phyloP scores from a whole-genome alignment of 23 tunicate genomes.

The Halocynthia roretzi region DNA sequence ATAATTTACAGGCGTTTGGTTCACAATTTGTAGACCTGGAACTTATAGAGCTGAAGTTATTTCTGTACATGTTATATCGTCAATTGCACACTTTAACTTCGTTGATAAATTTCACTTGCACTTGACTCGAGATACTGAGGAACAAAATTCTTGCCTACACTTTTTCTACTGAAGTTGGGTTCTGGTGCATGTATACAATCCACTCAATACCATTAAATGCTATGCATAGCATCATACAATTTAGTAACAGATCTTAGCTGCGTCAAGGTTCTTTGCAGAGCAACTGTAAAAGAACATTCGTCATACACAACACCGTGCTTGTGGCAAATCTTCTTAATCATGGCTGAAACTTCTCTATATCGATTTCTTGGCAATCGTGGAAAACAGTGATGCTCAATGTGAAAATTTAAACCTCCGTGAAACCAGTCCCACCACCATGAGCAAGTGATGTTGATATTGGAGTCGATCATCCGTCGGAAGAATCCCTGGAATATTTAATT shows the following conservation, averaged over 20 bases:
- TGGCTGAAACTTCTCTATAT: slow-evolving; percentile 49
- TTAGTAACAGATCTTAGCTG: slow-evolving; percentile 38
- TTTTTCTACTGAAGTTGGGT: too few species aligned
- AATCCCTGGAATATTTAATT: slow-evolving; percentile 38
- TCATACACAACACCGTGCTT: slow-evolving; percentile 59
- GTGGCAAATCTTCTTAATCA: slow-evolving; percentile 54
- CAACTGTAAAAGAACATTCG: slow-evolving; percentile 42
- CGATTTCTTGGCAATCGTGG: slow-evolving; percentile 81
- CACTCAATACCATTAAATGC: too few species aligned
- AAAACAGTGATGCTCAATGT: slow-evolving; percentile 86
- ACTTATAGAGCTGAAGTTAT: too few species aligned
- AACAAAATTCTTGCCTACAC: too few species aligned
- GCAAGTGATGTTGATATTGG: slow-evolving; percentile 67
- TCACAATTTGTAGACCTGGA: too few species aligned
- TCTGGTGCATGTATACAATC: too few species aligned
- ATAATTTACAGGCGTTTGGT: too few species aligned
- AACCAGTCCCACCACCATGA: slow-evolving; percentile 93
- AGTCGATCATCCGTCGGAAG: slow-evolving; percentile 71
- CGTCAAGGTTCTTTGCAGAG: slow-evolving; percentile 34
- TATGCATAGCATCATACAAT: slow-evolving; percentile 1
- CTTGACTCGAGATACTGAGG: too few species aligned
- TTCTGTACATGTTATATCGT: too few species aligned
- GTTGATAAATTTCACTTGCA: too few species aligned
- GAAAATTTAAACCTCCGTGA: slow-evolving; percentile 89
- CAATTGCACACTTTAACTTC: too few species aligned